These are phyloP conservation scores for Polypedilum pembai DNA, from an alignment of 1,140 invertebrate genomes.

Conservation along the genomic window DNA sequence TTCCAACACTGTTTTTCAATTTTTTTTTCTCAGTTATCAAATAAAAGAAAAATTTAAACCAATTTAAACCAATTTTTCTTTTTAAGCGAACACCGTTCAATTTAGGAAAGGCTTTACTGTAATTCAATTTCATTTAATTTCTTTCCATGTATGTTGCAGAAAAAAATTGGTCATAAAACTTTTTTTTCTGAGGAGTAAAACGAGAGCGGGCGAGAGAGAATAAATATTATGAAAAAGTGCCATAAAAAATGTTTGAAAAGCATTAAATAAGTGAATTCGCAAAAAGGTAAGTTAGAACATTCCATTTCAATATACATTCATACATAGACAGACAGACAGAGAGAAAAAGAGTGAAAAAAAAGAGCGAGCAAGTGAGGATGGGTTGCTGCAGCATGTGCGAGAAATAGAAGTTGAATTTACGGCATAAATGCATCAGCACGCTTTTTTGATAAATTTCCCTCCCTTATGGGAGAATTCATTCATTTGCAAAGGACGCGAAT, in stretches of 20 bases:
- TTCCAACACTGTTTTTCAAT: neutral
- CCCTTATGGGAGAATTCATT: neutral
- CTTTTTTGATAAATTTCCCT: neutral
- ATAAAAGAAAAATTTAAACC: too few relatives aligned
- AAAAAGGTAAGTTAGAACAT: neutral
- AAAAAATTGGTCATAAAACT: neutral
- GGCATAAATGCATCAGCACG: constrained; percentile 4
- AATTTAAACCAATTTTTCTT: too few relatives aligned
- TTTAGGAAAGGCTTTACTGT: too few relatives aligned
- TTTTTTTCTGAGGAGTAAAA: neutral
- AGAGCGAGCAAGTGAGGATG: neutral
- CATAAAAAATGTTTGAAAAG: neutral
- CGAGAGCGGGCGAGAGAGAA: neutral
- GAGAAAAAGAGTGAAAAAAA: too few relatives aligned
- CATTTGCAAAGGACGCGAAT: neutral
- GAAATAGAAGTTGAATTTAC: neutral
- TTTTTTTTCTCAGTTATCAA: neutral
- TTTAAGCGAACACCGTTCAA: too few relatives aligned
- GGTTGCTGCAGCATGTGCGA: neutral
- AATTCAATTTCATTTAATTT: too few relatives aligned
- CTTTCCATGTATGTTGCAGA: neutral
- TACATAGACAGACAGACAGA: too few relatives aligned
- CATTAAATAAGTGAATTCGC: neutral
- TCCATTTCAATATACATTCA: too few relatives aligned
- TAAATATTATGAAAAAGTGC: neutral